These are phyloP conservation scores for Chamaedrilus cognettii DNA, from an alignment of 2,888 invertebrate species.

Conservation along the genomic window DNA sequence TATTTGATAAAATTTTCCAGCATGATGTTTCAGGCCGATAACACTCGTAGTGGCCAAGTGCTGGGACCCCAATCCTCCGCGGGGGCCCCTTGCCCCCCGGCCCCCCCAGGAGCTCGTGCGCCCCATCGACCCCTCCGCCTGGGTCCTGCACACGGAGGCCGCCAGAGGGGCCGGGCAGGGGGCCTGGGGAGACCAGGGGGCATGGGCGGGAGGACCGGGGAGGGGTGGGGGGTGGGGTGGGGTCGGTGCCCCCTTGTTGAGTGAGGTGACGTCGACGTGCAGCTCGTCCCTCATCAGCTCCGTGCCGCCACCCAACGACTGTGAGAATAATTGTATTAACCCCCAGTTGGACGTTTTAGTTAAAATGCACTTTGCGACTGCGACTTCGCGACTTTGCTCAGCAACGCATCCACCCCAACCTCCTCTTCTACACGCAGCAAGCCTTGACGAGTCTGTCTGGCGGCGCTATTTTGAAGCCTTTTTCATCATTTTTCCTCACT, in stretches of 20 bases:
- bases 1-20: no score
- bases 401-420: no score
- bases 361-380: no score
- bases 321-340: no score
- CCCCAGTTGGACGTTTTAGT: no score
- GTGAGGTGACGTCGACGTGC: conserved; percentile 69
- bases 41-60: conserved; percentile 99
- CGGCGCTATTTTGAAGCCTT: no score
- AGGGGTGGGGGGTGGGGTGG: conserved; percentile 5
- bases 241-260: conserved; percentile 3
- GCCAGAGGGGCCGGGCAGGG: conserved; percentile 45
- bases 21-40: no score
- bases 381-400: no score
- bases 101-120: conserved; percentile 92
- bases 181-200: background rate
- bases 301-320: conserved; percentile 67
- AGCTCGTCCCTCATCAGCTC: conserved; percentile 72
- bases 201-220: background rate
- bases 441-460: no score
- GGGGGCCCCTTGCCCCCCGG: conserved; percentile 90
- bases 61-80: conserved; percentile 99
- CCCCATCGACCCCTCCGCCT: conserved; percentile 99
- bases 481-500: no score
- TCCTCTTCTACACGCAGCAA: no score
- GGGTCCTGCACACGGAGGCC: conserved; percentile 99